These are phyloP conservation scores for Syritta pipiens DNA, from an alignment of 2,888 invertebrate genomes.

Conservation along the genomic window DNA sequence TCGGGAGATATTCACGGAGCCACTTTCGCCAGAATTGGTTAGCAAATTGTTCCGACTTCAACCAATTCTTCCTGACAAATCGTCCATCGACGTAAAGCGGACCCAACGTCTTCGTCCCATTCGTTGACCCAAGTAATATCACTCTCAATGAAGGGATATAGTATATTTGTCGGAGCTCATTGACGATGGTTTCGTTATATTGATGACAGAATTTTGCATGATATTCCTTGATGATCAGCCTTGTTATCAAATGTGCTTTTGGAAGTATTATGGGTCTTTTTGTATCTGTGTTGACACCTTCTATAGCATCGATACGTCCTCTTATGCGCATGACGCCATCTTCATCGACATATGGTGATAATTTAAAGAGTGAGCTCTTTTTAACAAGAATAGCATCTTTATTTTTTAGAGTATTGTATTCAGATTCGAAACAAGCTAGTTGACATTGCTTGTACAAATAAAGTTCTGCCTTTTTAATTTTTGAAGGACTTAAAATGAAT, in stretches of 20 bases:
- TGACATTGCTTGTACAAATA: background rate
- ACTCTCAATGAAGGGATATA: conserved; percentile 24
- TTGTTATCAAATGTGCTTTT: conserved; percentile 32
- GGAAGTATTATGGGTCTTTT: conserved; percentile 55
- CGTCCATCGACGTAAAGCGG: background rate
- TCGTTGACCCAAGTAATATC: background rate
- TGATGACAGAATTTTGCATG: conserved; percentile 36
- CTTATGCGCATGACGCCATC: conserved; percentile 22
- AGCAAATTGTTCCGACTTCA: background rate
- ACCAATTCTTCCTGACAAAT: background rate
- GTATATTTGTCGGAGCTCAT: conserved; percentile 35
- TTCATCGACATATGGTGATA: conserved; percentile 20
- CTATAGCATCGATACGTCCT: conserved; percentile 33
- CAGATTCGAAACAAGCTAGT: background rate
- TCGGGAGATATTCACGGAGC: background rate
- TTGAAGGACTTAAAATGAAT: background rate
- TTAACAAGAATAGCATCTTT: background rate
- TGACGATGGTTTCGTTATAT: conserved; percentile 31
- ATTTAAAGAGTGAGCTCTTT: conserved; percentile 33
- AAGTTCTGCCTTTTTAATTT: background rate
- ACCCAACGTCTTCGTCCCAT: background rate
- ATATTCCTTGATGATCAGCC: conserved; percentile 34
- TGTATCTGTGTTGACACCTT: background rate
- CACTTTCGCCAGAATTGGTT: background rate
- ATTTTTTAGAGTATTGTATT: background rate